A percentile compares a stretch with the other conserved stretches of the same genome.
phyloP scores from a whole-genome alignment of 2,113 vertebrate genomes.

The Gallinago media region DNA sequence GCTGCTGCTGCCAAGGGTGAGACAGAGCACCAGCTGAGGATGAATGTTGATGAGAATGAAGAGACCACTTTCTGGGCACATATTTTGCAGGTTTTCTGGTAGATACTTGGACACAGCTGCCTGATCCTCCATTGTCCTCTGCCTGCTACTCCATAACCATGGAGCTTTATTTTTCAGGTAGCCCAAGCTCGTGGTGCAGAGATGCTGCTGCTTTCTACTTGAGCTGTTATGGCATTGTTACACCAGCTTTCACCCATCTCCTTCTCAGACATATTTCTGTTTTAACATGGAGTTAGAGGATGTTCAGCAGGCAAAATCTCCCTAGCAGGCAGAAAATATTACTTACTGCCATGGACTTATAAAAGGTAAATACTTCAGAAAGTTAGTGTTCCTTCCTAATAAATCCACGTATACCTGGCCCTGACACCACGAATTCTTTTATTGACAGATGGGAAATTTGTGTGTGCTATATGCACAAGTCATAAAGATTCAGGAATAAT shows the following conservation, averaged over 20 bases:
- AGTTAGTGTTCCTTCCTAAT: neutral
- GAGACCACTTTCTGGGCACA: neutral
- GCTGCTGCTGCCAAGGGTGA: neutral
- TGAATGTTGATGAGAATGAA: neutral
- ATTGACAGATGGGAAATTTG: neutral
- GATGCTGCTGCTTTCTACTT: neutral
- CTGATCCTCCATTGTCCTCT: neutral
- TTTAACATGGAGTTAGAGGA: neutral
- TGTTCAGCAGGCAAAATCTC: neutral
- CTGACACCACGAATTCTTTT: neutral
- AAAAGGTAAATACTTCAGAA: neutral
- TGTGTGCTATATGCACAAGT: neutral
- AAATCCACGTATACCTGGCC: neutral
- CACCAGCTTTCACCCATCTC: neutral
- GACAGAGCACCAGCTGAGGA: neutral
- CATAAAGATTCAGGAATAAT: neutral
- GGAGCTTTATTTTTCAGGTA: neutral
- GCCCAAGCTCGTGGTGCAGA: neutral
- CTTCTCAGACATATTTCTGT: neutral
- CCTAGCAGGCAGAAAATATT: neutral
- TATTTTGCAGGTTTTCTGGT: neutral
- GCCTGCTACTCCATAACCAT: neutral
- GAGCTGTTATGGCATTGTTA: neutral
- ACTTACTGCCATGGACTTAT: accelerated
- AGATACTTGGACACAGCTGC: neutral